Percentiles rank a stretch among this genome's conserved stretches.
Conservation (phyloP, 2,113 vertebrate genomes). For the Oreochromis niloticus region DNA sequence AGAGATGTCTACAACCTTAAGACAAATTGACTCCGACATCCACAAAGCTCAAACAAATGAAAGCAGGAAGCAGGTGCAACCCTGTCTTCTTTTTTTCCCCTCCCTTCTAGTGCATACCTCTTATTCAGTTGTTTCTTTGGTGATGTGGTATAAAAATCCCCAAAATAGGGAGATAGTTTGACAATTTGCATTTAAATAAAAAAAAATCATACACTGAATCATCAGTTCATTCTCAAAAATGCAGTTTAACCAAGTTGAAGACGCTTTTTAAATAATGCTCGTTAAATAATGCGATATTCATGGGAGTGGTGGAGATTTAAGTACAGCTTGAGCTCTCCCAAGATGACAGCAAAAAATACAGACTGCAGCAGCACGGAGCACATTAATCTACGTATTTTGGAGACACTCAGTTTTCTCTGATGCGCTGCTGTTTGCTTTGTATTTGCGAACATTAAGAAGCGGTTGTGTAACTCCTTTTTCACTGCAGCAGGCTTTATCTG, state of each 20-base stretch:
- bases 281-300: background rate
- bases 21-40: conserved; percentile 19
- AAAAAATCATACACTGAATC: background rate
- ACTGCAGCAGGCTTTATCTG: conserved; percentile 68
- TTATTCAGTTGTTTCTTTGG: background rate
- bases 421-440: background rate
- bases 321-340: background rate
- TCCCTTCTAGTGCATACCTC: background rate
- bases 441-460: conserved; percentile 25
- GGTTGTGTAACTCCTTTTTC: conserved; percentile 62
- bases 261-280: background rate
- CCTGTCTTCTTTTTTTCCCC: background rate
- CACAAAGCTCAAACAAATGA: conserved; percentile 11
- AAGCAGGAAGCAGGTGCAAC: background rate
- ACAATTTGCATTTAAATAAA: background rate
- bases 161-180: background rate
- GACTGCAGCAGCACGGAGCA: background rate
- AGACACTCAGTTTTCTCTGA: background rate
- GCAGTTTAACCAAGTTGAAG: background rate
- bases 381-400: background rate
- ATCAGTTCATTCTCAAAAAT: background rate
- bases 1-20: background rate
- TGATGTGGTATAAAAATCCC: background rate
- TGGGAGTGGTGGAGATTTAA: background rate
- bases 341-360: background rate